phyloP scores from a whole-genome alignment of 1,140 invertebrate genomes.

The Wiebesia pumilae region DNA sequence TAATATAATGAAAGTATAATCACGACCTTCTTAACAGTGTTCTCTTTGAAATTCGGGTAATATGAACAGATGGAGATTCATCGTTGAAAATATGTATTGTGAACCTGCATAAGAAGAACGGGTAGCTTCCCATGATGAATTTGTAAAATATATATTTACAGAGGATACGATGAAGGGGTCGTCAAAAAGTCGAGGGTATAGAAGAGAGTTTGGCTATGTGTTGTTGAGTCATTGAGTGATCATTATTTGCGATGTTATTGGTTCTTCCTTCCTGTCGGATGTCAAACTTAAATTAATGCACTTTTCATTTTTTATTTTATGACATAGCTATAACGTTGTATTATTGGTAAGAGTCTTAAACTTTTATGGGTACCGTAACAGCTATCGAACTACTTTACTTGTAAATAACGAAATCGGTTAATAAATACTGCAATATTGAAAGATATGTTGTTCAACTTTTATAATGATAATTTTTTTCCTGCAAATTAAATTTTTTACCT shows the following conservation, averaged over 20 bases:
- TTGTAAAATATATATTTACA: constrained; percentile 56
- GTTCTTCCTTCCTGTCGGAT: background rate
- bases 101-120: background rate
- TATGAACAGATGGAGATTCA: constrained; percentile 33
- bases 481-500: no score
- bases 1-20: constrained; percentile 2
- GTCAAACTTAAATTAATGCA: constrained; percentile 29
- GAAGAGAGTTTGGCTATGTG: constrained; percentile 3
- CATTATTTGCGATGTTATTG: constrained; percentile 60
- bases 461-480: background rate
- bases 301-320: background rate
- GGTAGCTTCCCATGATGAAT: constrained; percentile 57
- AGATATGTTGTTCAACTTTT: background rate
- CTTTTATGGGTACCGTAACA: background rate
- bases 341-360: background rate
- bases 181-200: constrained; percentile 47
- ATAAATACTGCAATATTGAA: background rate
- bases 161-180: constrained; percentile 34
- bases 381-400: background rate
- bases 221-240: constrained; percentile 59
- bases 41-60: background rate
- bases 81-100: constrained; percentile 3
- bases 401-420: no score
- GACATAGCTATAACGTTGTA: background rate
- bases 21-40: background rate